phyloP scores from a whole-genome alignment of 2,888 invertebrate species.

The Andrena marginata region DNA sequence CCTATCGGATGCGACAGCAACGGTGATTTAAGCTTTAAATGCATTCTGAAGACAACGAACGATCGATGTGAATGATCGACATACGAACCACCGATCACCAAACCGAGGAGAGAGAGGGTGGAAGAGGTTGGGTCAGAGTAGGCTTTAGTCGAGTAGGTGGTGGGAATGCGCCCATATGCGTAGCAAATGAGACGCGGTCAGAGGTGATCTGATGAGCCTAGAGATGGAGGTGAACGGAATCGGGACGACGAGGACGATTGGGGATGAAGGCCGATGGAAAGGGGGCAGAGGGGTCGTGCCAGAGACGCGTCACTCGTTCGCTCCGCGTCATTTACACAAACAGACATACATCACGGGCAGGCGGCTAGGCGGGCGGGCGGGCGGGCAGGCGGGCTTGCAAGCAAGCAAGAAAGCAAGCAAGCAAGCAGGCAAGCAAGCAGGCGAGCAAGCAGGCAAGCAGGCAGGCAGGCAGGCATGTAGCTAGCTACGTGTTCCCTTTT shows the following conservation, averaged over 20 bases:
- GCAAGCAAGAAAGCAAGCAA: conserved; percentile 49
- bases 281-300: conserved; percentile 55
- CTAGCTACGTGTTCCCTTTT: conserved; percentile 83
- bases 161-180: not conserved
- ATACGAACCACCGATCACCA: no score
- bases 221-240: conserved; percentile 21
- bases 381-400: conserved; percentile 69
- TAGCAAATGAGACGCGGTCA: not conserved
- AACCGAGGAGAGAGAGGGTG: no score
- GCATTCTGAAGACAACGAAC: no score
- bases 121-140: no score
- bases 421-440: conserved; percentile 16
- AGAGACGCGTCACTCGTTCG: conserved; percentile 83
- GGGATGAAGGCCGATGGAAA: conserved; percentile 42
- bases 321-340: conserved; percentile 85
- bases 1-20: no score
- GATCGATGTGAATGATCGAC: no score
- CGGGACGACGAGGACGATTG: conserved; percentile 33
- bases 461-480: conserved; percentile 62
- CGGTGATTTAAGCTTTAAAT: no score
- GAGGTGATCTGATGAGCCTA: not conserved
- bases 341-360: conserved; percentile 84
- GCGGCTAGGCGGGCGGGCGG: conserved; percentile 69
- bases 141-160: not conserved
- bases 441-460: conserved; percentile 3